Conservation (phyloP, 1,140 invertebrate species). For the Dryas iulia region DNA sequence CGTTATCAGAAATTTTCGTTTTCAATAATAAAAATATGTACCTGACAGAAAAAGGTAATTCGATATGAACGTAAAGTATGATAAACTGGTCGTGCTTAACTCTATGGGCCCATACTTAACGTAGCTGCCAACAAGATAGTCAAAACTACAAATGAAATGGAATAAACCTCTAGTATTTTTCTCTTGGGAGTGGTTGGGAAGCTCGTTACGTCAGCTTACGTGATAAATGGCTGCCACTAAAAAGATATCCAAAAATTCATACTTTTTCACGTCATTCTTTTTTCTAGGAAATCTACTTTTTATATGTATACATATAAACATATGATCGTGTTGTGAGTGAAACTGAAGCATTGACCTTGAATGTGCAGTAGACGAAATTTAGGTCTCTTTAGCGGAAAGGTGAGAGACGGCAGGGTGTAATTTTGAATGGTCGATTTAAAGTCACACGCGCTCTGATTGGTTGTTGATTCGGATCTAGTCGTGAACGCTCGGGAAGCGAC, state of each 20-base stretch:
- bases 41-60: neutral
- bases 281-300: neutral
- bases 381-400: neutral
- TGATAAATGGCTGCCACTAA: conserved; percentile 32
- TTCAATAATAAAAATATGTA: too few species aligned
- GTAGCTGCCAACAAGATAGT: conserved; percentile 8
- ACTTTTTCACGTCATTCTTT: neutral
- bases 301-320: neutral
- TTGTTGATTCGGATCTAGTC: neutral
- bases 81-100: conserved; percentile 3
- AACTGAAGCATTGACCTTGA: neutral
- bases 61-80: neutral
- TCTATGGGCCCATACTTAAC: neutral
- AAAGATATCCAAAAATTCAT: conserved; percentile 10
- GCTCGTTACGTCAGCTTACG: conserved; percentile 26
- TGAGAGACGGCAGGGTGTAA: neutral
- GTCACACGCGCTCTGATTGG: neutral
- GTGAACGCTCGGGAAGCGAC: neutral
- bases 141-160: conserved; percentile 24
- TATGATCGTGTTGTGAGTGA: neutral
- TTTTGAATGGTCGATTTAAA: neutral
- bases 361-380: neutral
- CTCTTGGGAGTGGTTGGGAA: conserved; percentile 21
- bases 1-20: too few species aligned
- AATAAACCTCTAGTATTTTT: conserved; percentile 18